A percentile compares a stretch with the other conserved stretches of the same genome.
Conservation (phyloP, 2,888 invertebrate genomes). For the Habroteleia sp. region DNA sequence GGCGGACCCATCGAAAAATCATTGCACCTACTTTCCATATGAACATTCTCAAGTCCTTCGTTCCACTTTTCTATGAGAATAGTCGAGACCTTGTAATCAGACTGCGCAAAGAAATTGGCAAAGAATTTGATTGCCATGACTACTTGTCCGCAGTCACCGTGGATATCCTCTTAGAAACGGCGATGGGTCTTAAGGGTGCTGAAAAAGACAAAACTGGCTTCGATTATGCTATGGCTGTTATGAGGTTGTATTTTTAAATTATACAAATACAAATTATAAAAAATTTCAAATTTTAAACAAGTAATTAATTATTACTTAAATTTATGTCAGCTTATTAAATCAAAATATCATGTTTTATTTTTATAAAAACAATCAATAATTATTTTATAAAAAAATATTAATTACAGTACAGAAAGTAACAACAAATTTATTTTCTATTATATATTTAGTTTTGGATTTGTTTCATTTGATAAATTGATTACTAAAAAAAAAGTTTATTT, state of each 20-base stretch:
- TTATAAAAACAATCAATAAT: no score
- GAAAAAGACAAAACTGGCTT: constrained; percentile 82
- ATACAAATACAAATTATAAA: no score
- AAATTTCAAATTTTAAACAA: no score
- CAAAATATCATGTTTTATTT: no score
- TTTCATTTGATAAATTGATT: no score
- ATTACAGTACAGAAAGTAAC: no score
- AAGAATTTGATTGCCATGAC: constrained; percentile 82
- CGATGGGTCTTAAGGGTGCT: constrained; percentile 82
- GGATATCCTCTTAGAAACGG: constrained; percentile 83
- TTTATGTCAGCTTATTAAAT: no score
- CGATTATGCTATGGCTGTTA: constrained; percentile 83
- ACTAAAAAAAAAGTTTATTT: no score
- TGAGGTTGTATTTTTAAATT: constrained; percentile 78
- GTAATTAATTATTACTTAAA: no score
- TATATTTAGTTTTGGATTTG: no score
- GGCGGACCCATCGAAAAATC: constrained; percentile 82
- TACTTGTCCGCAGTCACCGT: constrained; percentile 82
- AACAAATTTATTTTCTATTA: no score
- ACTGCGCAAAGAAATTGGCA: constrained; percentile 79
- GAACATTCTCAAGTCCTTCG: constrained; percentile 82
- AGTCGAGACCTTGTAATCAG: constrained; percentile 79
- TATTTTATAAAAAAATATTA: no score
- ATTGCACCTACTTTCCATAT: constrained; percentile 83
- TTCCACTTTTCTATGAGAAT: constrained; percentile 82